Base-by-base conservation (phyloP, 2,113 vertebrate genomes). In the Percina caprodes region DNA sequence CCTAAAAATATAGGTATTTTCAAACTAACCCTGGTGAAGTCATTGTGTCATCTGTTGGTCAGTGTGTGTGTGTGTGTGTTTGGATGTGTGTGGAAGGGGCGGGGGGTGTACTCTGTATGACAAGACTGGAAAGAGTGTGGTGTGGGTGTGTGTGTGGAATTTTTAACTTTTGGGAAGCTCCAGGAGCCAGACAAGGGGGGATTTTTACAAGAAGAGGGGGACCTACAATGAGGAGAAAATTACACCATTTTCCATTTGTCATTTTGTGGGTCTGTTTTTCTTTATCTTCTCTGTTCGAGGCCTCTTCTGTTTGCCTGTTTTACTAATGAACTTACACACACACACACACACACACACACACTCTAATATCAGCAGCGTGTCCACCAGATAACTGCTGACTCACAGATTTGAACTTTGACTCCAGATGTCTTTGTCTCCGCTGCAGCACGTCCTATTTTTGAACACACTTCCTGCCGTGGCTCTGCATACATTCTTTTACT, bases 101-200 rank as follows among this genome's bases (percentile, higher is more conserved):
- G 62, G 70, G 77, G 63, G 74, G 52, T 68, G 85, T 15, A n/a
- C 70, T 54, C 30, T 15, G 46, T 68, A 11, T 86, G 91, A 82
- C 75, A 24, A 81, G 51, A 24, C 74, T 88, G 90, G 84, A 91
- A 91, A 83, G 73, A 88, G 24, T 85, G 86, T 73, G 83, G 75
- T 69, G 60, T 30, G 74, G 35, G 42, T 69, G 16, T 33, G 42
- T 54, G 76, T 70, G 63, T 72, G 66, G 80, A 30, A 80, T 52
- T 42, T 71, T 30, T 26, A 69, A 68, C 69, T 60, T 86, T 75
- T 83, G 67, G 72, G 69, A 87, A 68, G 62, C 68, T 74, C 0
- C 23, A 3, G 46, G 33, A 73, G n/a, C 49, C 73, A 66, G 69
- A 46, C 2, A n/a, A n/a, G 21, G 52, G 67, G n/a, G 24, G 60